A percentile compares a stretch with the other conserved stretches of the same genome.
phyloP scores from a whole-genome alignment of 2,797 vertebrate species.

The Cirrhinus mrigala region DNA sequence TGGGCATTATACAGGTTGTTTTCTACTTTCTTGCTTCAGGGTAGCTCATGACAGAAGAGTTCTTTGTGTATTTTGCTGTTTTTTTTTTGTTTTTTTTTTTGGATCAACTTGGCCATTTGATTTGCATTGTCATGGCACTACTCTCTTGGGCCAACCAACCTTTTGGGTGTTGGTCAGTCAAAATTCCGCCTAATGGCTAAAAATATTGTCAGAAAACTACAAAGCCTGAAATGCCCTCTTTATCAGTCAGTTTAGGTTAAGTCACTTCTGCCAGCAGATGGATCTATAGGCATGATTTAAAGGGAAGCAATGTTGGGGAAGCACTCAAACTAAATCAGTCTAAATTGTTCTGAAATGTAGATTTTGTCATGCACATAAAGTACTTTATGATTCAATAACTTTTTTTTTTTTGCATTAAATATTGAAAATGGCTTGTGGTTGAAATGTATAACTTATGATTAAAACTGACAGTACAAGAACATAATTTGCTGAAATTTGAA shows the following conservation, averaged over 20 bases:
- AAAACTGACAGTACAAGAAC: background rate
- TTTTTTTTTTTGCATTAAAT: no score
- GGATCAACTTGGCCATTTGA: background rate
- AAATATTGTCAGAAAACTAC: slow-evolving; percentile 36
- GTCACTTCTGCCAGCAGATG: background rate
- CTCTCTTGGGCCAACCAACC: slow-evolving; percentile 49
- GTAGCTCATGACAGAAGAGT: background rate
- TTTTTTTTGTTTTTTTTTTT: rapidly evolving
- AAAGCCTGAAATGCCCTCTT: background rate
- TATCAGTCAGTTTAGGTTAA: background rate
- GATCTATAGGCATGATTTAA: background rate
- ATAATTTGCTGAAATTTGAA: background rate
- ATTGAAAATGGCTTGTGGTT: background rate
- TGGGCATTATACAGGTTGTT: slow-evolving; percentile 60
- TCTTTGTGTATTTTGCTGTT: rapidly evolving
- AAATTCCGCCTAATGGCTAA: slow-evolving; percentile 20
- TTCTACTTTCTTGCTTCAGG: slow-evolving; percentile 50
- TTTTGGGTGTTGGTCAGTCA: slow-evolving; percentile 49
- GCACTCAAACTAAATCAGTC: background rate
- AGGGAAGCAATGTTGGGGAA: background rate
- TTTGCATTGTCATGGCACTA: slow-evolving; percentile 37
- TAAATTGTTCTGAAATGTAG: background rate
- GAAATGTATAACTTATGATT: background rate
- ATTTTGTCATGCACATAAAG: background rate
- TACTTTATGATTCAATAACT: no score